phyloP scores from a whole-genome alignment of 2,113 vertebrate genomes.

The rabbit (Oryctolagus cuniculus) region DNA sequence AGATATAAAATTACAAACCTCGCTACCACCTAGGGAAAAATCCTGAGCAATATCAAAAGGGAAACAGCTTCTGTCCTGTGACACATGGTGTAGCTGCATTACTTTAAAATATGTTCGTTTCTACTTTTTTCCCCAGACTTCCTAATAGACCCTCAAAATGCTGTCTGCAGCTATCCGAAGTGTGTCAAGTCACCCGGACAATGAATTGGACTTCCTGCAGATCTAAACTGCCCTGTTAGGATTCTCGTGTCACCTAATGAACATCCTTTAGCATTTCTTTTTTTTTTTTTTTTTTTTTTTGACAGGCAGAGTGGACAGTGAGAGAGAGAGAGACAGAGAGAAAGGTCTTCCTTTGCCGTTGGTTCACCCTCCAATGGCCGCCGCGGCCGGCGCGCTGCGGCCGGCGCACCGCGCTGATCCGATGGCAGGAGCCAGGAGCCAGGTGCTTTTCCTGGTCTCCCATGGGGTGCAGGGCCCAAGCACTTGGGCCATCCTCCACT shows the following conservation, averaged over 20 bases:
- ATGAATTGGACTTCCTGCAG: background rate
- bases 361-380: too few relatives aligned
- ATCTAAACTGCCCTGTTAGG: background rate
- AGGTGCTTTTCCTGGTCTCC: too few relatives aligned
- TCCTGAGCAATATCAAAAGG: background rate
- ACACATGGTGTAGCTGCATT: background rate
- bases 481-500: too few relatives aligned
- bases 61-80: conserved; percentile 18
- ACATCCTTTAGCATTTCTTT: background rate
- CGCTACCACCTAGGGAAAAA: background rate
- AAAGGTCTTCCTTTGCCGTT: too few relatives aligned
- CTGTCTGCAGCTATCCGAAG: background rate
- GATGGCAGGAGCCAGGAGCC: too few relatives aligned
- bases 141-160: background rate
- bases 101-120: conserved; percentile 12
- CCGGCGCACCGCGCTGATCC: too few relatives aligned
- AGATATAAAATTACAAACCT: background rate
- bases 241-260: background rate
- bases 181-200: background rate
- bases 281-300: too few relatives aligned
- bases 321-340: too few relatives aligned
- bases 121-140: background rate
- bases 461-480: too few relatives aligned
- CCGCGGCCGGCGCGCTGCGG: too few relatives aligned
- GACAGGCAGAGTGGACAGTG: too few relatives aligned